Evolutionary conservation across 2,888 invertebrate species (phyloP).

Genomic region (Syritta pipiens): DNA sequence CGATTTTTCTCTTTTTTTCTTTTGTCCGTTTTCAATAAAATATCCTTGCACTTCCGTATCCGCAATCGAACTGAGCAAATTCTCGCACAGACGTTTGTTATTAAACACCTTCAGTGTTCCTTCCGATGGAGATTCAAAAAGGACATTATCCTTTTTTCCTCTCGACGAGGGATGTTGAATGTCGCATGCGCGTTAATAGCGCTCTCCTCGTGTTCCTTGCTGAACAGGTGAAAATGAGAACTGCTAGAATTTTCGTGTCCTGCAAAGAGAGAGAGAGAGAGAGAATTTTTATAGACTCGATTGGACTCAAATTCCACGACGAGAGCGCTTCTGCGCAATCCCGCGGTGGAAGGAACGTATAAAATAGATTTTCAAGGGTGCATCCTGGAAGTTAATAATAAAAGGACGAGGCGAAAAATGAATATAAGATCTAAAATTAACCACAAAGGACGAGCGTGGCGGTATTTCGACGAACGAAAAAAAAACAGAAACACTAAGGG

Average conservation of each 20-base stretch:
- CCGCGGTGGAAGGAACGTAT: constrained; percentile 17
- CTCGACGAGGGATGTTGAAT: constrained; percentile 33
- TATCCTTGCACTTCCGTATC: constrained; percentile 66
- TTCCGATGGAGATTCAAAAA: constrained; percentile 15
- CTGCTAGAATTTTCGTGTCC: constrained; percentile 62
- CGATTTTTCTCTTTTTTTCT: constrained; percentile 28
- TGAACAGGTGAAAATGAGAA: constrained; percentile 65
- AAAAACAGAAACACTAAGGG: no score
- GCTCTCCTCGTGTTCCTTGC: no score
- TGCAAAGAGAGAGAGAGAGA: constrained; percentile 34
- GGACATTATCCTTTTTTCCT: constrained; percentile 27
- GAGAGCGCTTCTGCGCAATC: constrained; percentile 23
- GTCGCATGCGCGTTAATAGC: neutral
- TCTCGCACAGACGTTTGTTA: constrained; percentile 64
- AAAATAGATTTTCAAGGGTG: constrained; percentile 64
- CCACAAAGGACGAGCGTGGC: constrained; percentile 52
- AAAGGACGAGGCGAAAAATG: neutral
- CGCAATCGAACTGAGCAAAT: constrained; percentile 66
- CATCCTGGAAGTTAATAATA: constrained; percentile 50
- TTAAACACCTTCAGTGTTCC: constrained; percentile 63
- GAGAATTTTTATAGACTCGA: neutral
- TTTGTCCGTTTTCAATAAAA: constrained; percentile 54
- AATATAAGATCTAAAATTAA: neutral
- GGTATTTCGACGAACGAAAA: no score
- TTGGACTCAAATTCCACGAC: neutral